A percentile compares a stretch with the other conserved stretches of the same genome.
phyloP scores from a whole-genome alignment of 2,797 vertebrate genomes.

The Babyrousa celebensis region DNA sequence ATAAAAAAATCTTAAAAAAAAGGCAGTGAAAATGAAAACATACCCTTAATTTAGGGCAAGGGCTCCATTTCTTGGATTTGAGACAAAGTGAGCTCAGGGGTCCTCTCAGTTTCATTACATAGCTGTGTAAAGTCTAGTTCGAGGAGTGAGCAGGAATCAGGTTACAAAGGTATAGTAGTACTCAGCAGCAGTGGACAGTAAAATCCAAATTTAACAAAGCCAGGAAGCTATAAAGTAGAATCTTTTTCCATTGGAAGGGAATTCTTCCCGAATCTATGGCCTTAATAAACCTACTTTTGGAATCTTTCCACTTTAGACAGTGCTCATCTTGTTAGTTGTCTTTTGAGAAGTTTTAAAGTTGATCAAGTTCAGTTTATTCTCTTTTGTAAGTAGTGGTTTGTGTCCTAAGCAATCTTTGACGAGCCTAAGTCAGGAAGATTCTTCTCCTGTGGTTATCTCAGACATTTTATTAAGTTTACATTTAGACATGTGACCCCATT shows the following conservation, averaged over 20 bases:
- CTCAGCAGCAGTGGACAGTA: too few species aligned
- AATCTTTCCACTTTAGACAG: background rate
- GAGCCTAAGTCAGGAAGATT: background rate
- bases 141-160: background rate
- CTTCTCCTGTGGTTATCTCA: background rate
- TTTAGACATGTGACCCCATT: background rate
- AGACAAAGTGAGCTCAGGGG: background rate
- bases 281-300: background rate
- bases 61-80: background rate
- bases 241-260: background rate
- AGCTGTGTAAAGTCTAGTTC: background rate
- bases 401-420: background rate
- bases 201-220: background rate
- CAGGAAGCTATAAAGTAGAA: background rate
- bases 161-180: too few species aligned
- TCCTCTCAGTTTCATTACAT: background rate
- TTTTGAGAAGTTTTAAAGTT: slow-evolving; percentile 22
- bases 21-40: background rate
- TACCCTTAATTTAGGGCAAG: background rate
- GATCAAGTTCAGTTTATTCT: background rate
- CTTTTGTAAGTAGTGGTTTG: slow-evolving; percentile 18
- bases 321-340: background rate
- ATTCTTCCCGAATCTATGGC: background rate
- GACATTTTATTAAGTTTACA: slow-evolving; percentile 8
- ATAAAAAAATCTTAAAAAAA: too few species aligned